phyloP scores from a whole-genome alignment of 2,113 vertebrate species.

The Phycodurus eques region DNA sequence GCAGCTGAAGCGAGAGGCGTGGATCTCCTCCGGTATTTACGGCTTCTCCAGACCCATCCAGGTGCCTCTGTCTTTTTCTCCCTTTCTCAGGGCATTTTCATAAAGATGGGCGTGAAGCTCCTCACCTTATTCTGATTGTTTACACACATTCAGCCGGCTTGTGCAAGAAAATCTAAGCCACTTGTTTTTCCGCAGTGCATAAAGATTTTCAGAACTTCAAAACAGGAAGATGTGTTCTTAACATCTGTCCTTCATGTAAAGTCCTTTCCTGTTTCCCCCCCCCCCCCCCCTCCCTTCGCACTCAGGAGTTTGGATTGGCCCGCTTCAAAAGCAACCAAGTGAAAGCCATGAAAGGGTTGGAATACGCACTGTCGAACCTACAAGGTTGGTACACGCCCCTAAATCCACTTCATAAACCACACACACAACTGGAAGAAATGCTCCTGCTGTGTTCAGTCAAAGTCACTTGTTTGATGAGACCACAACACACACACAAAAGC shows the following conservation, averaged over 20 bases:
- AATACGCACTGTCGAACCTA: conserved; percentile 71
- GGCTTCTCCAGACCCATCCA: conserved; percentile 79
- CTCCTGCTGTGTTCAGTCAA: neutral
- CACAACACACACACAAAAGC: neutral
- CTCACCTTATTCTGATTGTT: neutral
- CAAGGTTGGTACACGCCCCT: conserved; percentile 64
- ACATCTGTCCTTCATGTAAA: conserved; percentile 16
- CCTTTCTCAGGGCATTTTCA: neutral
- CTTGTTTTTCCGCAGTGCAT: neutral
- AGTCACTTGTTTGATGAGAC: neutral
- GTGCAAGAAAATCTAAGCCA: neutral
- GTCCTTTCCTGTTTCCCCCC: conserved; percentile 22
- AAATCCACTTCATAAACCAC: neutral
- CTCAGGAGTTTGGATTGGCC: conserved; percentile 78
- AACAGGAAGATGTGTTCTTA: conserved; percentile 16
- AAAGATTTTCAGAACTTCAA: neutral
- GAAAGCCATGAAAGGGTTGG: conserved; percentile 78
- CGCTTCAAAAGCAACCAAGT: conserved; percentile 78
- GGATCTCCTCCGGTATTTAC: conserved; percentile 77
- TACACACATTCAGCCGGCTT: neutral
- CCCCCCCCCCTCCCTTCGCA: neutral
- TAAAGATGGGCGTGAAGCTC: too few species aligned
- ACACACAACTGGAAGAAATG: neutral
- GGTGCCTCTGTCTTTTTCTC: conserved; percentile 44
- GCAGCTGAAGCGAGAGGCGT: conserved; percentile 72